Evolutionary conservation across 2,797 vertebrate genomes (phyloP).

Genomic region (Podarcis lilfordi): DNA sequence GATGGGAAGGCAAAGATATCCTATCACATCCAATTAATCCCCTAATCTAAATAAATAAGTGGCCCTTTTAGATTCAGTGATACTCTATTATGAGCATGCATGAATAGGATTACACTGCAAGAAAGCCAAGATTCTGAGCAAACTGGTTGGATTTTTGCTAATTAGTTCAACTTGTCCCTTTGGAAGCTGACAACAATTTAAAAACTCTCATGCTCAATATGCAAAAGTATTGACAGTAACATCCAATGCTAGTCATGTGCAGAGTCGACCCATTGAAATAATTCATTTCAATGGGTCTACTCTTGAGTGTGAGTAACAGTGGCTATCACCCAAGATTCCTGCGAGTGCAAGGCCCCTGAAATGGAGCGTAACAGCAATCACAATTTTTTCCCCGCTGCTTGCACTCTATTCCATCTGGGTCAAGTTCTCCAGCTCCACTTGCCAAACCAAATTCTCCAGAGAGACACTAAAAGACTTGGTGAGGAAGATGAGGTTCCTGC

Average conservation of each 20-base stretch:
- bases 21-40: no score
- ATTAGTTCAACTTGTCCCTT: no score
- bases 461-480: background rate
- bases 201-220: background rate
- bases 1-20: no score
- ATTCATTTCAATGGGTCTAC: no score
- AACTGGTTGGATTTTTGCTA: background rate
- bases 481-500: background rate
- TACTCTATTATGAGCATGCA: background rate
- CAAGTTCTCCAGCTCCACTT: background rate
- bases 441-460: background rate
- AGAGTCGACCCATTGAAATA: no score
- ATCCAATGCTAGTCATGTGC: no score
- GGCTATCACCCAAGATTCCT: no score
- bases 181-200: background rate
- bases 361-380: background rate
- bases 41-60: background rate
- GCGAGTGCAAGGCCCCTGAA: background rate
- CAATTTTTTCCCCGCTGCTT: no score
- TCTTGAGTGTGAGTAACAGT: no score
- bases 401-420: background rate
- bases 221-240: no score
- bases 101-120: background rate
- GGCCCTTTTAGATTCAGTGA: background rate
- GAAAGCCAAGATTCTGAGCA: background rate